Evolutionary conservation across 2,113 vertebrate genomes (phyloP), one percentile per base, ranked within the genome.

Genomic region (Periophthalmus modestus): DNA sequence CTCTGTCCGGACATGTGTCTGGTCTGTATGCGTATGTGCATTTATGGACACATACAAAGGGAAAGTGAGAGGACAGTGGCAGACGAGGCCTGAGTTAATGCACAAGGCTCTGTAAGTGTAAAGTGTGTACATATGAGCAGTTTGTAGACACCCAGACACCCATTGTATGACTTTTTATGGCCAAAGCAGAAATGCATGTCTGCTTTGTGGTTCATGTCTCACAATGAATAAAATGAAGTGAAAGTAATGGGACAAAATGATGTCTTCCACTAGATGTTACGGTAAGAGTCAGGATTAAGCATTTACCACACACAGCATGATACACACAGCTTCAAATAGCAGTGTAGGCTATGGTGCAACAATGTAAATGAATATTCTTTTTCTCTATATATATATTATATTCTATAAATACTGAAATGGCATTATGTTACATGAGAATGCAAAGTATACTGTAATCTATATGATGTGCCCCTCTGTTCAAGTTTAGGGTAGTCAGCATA

Each of bases 1-100:
- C 89, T 89, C 89, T 90, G 89, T 92, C 81, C 80, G 87, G 90
- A 85, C 90, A 88, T 92, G 89, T 89, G 91, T 91, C 87, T 91
- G 78, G 74, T 85, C 74, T 82, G 66, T 75, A 18, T 83, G 75
- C 80, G 84, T 77, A 77, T 69, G 73, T 80, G 82, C 72, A 75
- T 84, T 63, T 78, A 62, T 79, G 81, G 80, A 85, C 65, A 69
- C 58, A 82, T 78, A 85, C 66, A 87, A 84, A 87, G 61, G 70
- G 55, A 79, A 75, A 82, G 78, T 84, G 74, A 74, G 72, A 77
- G 72, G 66, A 80, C 73, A 24, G 57, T 59, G 57, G 73, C 52
- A 55, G 52, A 55, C 16, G 52, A 55, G 52, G 52, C 7, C 6
- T 55, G 52, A 54, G 52, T 75, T 78, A 72, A 77, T 57, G 34